Base-by-base conservation (phyloP, 2,888 invertebrate genomes). In the Cheiracanthium punctorium region DNA sequence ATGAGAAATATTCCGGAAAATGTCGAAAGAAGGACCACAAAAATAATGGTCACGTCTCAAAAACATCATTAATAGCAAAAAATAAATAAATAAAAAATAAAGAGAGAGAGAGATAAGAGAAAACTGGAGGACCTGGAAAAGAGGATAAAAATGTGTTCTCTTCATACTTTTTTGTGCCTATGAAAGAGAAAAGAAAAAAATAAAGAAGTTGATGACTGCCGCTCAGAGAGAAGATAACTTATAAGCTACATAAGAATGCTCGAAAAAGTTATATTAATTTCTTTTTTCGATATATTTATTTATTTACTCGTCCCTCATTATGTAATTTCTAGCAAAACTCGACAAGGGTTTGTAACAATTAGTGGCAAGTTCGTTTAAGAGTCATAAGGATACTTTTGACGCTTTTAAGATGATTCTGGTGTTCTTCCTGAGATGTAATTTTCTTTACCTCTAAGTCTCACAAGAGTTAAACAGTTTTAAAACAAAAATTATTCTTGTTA, bases 31-130 rank as follows among this genome's bases (percentile, higher is more conserved):
- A n/a, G n/a, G n/a, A n/a, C n/a, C n/a, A n/a, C 24, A 67, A 84
- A 82, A 84, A 84, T 84, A 84, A 84, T 84, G 67, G 84, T 84
- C 84, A 84, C 84, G 84, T 84, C 73, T 58, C 29, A 48, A 72
- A 28, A 79, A 20, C 79, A 84, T 84, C 84, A 84, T 84, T 84
- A 84, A 84, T 84, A 84, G 52, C 48, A 67, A 32, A 37, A 80
- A 73, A n/a, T n/a, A n/a, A n/a, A n/a, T n/a, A n/a, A n/a, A n/a
- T n/a, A n/a, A n/a, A n/a, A n/a, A n/a, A n/a, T n/a, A n/a, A n/a
- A n/a, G n/a, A n/a, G n/a, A n/a, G n/a, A n/a, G n/a, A 71, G 20
- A 65, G 65, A 71, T 69, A 64, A 64, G 69, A 28, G 33, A 65
- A 74, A 74, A 30, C 43, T n/a, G 80, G 37, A 52, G 24, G 28